These are phyloP conservation scores for Myopa testacea DNA, from an alignment of 2,888 invertebrate species.

Conservation along the genomic window DNA sequence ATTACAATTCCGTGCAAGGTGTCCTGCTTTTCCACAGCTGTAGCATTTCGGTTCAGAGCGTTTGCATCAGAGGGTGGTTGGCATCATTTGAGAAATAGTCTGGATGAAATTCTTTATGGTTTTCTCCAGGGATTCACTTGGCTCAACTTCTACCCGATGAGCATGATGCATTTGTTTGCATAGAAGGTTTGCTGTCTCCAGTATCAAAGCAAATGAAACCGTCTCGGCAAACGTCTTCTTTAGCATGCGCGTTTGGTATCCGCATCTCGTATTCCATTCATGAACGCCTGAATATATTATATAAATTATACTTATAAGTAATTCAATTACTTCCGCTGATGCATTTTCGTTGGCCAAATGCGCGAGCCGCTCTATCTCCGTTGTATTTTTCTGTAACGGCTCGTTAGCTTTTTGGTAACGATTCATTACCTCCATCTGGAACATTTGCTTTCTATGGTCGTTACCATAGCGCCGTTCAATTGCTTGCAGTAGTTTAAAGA, in stretches of 20 bases:
- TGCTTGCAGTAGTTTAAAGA: not conserved
- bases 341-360: too few relatives aligned
- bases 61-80: too few relatives aligned
- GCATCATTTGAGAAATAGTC: not conserved
- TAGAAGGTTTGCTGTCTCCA: not conserved
- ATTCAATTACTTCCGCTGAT: too few relatives aligned
- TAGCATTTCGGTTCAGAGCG: too few relatives aligned
- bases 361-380: too few relatives aligned
- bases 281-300: slow-evolving; percentile 1
- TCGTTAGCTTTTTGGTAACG: not conserved
- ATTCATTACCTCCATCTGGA: not conserved
- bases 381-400: not conserved
- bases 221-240: not conserved
- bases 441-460: not conserved
- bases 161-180: not conserved
- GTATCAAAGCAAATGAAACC: not conserved
- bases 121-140: not conserved
- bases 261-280: not conserved
- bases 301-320: too few relatives aligned
- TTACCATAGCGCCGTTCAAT: not conserved
- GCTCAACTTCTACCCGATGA: not conserved
- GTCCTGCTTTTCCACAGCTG: too few relatives aligned
- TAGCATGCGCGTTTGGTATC: not conserved
- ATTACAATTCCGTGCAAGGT: too few relatives aligned
- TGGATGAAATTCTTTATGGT: not conserved